These are phyloP conservation scores for Beris morrisii DNA, from an alignment of 2,888 invertebrate species.

Conservation along the genomic window DNA sequence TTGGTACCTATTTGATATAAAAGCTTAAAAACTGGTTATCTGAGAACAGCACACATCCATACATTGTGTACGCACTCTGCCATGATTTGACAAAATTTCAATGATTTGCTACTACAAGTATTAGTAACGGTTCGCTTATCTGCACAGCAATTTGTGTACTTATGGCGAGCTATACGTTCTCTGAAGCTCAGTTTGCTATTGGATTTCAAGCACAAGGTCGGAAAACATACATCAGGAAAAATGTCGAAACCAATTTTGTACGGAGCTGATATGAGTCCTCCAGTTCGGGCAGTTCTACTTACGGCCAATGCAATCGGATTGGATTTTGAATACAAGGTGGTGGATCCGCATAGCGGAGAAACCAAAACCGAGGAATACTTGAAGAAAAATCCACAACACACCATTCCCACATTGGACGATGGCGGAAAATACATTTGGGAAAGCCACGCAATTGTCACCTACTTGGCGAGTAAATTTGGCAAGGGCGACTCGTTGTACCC, in stretches of 20 bases:
- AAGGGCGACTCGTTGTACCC: constrained; percentile 47
- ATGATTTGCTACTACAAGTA: no score
- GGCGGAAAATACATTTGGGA: constrained; percentile 43
- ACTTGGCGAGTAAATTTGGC: constrained; percentile 44
- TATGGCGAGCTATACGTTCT: no score
- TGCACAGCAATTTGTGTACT: no score
- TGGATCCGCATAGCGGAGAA: constrained; percentile 45
- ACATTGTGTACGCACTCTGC: no score
- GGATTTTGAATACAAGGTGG: constrained; percentile 37
- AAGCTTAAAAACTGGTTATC: no score
- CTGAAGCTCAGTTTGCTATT: no score
- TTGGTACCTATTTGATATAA: no score
- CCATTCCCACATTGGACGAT: constrained; percentile 46
- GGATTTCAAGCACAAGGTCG: no score
- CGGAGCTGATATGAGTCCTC: constrained; percentile 45
- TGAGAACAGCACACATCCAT: no score
- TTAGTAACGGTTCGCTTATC: no score
- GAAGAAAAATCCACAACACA: constrained; percentile 61
- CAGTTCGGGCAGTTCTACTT: constrained; percentile 47
- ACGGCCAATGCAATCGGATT: constrained; percentile 46
- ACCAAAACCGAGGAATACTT: constrained; percentile 15
- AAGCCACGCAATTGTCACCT: constrained; percentile 46
- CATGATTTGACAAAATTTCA: no score
- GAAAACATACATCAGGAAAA: background rate
- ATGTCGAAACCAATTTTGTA: constrained; percentile 47